Evolutionary conservation across 2,888 invertebrate genomes (phyloP), one percentile per base, ranked within the genome.

Genomic region (Odontothrips loti): DNA sequence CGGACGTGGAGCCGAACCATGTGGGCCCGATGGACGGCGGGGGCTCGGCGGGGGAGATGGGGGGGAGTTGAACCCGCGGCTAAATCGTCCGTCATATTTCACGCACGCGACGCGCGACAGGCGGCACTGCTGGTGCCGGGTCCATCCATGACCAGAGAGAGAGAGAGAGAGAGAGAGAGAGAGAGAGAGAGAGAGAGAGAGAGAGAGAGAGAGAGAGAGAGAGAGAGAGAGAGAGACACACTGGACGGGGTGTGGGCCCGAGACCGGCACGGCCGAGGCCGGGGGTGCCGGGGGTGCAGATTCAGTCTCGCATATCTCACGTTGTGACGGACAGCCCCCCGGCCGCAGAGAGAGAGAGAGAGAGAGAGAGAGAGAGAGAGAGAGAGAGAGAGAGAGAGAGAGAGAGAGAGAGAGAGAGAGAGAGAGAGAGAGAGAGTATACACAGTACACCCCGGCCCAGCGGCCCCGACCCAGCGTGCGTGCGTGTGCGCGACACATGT

Each of bases 151-250:
- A 6, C 34, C n/a, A 79, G 81, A 47, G 51, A 29, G 75, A 81
- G 81, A 81, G 81, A 81, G 68, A 47, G 81, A 81, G 68, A 75
- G 68, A 75, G 68, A 68, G 81, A 68, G 68, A 81, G 81, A 47
- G 81, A 68, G n/a, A 68, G 81, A 68, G 68, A 81, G 79, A 79
- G 79, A 79, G 79, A 79, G 79, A 79, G 79, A 79, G 79, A 79
- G 79, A 79, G 79, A 79, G 79, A 79, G 79, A 79, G 79, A 79
- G 79, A 79, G 79, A 79, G 79, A 79, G 79, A 79, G 79, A 79
- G 79, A 79, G 79, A 79, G 79, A 79, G 79, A 79, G 79, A 48
- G 48, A 48, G 48, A 48, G 48, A 48, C 10, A 48, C 10, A 48
- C 10, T 11, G 48, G 48, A 15, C 9, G 48, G 15, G 48, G 48